phyloP scores from a whole-genome alignment of 1,140 invertebrate species.

The Drosophila cardini region DNA sequence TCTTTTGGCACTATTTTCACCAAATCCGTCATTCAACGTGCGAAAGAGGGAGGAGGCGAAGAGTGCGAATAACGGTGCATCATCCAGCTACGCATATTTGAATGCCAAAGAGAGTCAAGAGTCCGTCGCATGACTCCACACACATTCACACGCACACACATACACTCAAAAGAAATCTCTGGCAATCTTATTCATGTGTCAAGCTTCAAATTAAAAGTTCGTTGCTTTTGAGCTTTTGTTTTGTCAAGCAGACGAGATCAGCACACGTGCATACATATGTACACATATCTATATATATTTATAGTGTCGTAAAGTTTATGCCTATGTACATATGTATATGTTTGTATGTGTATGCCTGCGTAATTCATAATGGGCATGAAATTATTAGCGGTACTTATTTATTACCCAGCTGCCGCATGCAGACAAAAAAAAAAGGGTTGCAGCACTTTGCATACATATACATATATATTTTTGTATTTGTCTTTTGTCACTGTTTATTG shows the following conservation, averaged over 20 bases:
- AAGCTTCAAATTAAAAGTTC: constrained; percentile 27
- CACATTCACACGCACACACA: neutral
- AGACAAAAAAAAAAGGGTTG: constrained; percentile 43
- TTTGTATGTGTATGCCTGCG: constrained; percentile 13
- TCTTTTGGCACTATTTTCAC: constrained; percentile 48
- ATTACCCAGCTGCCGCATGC: constrained; percentile 38
- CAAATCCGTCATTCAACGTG: constrained; percentile 16
- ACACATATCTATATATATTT: neutral
- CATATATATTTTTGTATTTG: neutral
- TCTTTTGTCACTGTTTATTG: constrained; percentile 14
- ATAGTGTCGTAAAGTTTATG: constrained; percentile 1
- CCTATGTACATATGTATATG: constrained; percentile 1
- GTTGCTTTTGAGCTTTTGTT: constrained; percentile 21
- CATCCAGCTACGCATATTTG: constrained; percentile 36
- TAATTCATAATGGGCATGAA: constrained; percentile 44
- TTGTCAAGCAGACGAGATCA: constrained; percentile 25
- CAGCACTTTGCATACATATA: constrained; percentile 18
- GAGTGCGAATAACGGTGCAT: constrained; percentile 35
- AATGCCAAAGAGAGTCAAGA: constrained; percentile 30
- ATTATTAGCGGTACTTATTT: constrained; percentile 44
- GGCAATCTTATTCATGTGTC: constrained; percentile 10
- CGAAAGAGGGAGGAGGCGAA: neutral
- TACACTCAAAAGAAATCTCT: neutral
- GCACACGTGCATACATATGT: constrained; percentile 17
- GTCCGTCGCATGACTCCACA: constrained; percentile 20